Conservation (phyloP, 2,113 vertebrate species). For the Balaenoptera acutorostrata region DNA sequence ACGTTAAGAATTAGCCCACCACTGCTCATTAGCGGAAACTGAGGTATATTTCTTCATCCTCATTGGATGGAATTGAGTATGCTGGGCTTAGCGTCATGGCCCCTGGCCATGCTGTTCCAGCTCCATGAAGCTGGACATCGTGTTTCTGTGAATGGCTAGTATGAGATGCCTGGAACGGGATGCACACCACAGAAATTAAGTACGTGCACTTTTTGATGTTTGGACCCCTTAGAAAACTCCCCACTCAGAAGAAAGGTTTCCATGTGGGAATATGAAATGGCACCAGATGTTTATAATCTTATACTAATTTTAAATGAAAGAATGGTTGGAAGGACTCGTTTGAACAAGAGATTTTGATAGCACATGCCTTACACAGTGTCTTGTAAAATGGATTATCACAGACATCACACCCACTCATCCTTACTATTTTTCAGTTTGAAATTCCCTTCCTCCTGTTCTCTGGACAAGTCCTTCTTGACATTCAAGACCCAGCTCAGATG, state of each 20-base stretch:
- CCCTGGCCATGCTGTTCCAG: neutral
- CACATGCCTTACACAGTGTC: neutral
- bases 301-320: neutral
- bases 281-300: neutral
- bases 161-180: neutral
- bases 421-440: neutral
- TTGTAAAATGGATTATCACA: neutral
- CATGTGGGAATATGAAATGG: neutral
- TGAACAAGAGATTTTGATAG: neutral
- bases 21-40: neutral
- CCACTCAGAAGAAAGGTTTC: neutral
- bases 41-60: neutral
- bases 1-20: neutral
- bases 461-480: neutral
- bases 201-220: neutral
- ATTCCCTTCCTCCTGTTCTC: neutral
- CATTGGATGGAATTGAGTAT: neutral
- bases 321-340: neutral
- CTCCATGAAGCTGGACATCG: neutral
- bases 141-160: neutral
- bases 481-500: neutral
- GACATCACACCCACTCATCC: neutral
- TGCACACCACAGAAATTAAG: neutral
- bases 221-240: neutral
- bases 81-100: neutral